Evolutionary conservation across 1,140 invertebrate species (phyloP), one percentile per base, ranked within the genome.

Genomic region (Brachionus calyciflorus): DNA sequence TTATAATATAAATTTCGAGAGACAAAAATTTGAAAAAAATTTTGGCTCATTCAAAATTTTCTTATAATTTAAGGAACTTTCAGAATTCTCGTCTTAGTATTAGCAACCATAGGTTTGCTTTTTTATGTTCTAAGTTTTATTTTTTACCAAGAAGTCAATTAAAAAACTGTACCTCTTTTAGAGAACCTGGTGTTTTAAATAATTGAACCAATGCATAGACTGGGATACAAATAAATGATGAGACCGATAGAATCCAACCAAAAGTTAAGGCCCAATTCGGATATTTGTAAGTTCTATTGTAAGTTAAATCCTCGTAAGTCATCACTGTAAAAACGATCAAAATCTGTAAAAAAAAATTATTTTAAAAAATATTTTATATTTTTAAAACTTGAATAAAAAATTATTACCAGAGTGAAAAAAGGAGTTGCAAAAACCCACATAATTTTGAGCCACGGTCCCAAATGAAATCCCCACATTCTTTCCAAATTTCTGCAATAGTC

Each of bases 321-420:
- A 92, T 88, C 90, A 90, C 91, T 80, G 91, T 92, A 84, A 92
- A 92, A 69, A 91, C 88, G 19, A 93, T 83, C 41, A 93, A 90
- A 79, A 91, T 90, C 90, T 91, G 82, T 48, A 84, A 30, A 17
- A 37, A 37, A 19, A 84, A 70, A 24, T 65, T 46, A 44, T 30
- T 24, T 7, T 48, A 3, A 12, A 33, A 40, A 28, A 49, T 57
- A 69, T 37, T 30, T 65, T 10, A 41, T 76, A 6, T 9, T 51
- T 14, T 19, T 14, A 33, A 70, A n/a, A 14, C 12, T 37, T 28
- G 17, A 48, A 73, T 51, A 19, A 51, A 49, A 30, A 33, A 76
- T 78, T 78, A n/a, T n/a, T n/a, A 86, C 85, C 81, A 90, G 86
- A 28, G 91, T 85, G 14, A 90, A 88, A 17, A 88, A 86, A 12